A percentile compares a stretch with the other conserved stretches of the same genome.
phyloP scores from a whole-genome alignment of 1,140 invertebrate species.

The Nephotettix cincticeps region DNA sequence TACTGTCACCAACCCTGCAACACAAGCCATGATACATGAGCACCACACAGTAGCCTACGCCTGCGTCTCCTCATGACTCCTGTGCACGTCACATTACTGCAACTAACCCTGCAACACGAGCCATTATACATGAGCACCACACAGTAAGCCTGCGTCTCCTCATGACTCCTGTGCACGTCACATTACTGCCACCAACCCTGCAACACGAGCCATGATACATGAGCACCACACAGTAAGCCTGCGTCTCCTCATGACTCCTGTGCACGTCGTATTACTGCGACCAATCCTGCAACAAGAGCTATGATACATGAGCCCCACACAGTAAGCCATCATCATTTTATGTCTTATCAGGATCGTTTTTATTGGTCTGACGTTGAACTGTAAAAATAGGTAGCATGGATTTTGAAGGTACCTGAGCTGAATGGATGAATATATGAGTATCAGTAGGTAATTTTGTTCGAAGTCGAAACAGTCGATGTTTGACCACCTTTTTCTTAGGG shows the following conservation, averaged over 20 bases:
- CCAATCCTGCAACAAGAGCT: background rate
- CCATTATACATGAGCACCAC: too few species aligned
- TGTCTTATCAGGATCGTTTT: too few species aligned
- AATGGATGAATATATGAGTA: too few species aligned
- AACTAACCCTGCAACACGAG: background rate
- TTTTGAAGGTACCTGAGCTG: too few species aligned
- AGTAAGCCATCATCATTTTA: background rate
- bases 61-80: background rate
- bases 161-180: conserved; percentile 3
- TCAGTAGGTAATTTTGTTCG: too few species aligned
- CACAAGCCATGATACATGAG: background rate
- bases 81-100: background rate
- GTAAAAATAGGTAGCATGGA: too few species aligned
- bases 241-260: conserved; percentile 6
- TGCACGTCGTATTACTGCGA: conserved; percentile 4
- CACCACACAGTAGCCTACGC: background rate
- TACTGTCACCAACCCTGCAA: background rate
- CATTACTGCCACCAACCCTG: background rate
- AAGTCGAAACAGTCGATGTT: too few species aligned
- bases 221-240: conserved; percentile 1
- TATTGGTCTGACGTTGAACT: too few species aligned
- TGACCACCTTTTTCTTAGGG: too few species aligned
- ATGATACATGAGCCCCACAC: too few species aligned
- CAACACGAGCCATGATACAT: background rate
- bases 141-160: background rate